Evolutionary conservation across 2,888 invertebrate genomes (phyloP).

Genomic region (Labia minor): DNA sequence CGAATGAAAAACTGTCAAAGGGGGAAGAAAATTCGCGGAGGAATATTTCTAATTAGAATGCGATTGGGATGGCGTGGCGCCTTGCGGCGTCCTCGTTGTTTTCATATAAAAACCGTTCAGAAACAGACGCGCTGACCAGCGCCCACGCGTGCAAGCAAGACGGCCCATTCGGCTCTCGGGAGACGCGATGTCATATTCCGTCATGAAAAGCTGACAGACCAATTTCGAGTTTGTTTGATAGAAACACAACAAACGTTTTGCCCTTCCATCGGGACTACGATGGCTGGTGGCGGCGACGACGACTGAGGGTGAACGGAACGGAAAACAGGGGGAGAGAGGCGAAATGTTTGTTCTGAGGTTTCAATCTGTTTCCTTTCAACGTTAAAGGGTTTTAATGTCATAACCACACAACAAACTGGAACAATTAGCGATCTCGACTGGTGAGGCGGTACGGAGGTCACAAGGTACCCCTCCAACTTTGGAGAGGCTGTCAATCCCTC

Average conservation of each 20-base stretch:
- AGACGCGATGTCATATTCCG: constrained; percentile 13
- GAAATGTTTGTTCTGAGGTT: constrained; percentile 13
- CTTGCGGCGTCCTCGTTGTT: constrained; percentile 3
- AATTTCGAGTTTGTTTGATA: constrained; percentile 13
- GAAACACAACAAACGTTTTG: constrained; percentile 13
- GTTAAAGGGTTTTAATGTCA: constrained; percentile 13
- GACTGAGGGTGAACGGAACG: not conserved
- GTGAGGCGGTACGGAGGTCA: not conserved
- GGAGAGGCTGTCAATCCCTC: not conserved
- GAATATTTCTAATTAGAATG: no score
- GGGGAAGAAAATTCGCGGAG: no score
- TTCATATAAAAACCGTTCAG: not conserved
- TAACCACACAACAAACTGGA: constrained; percentile 13
- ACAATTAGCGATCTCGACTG: not conserved
- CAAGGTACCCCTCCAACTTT: not conserved
- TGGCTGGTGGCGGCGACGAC: not conserved
- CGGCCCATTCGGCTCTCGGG: not conserved
- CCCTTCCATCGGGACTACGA: not conserved
- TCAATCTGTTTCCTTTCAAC: constrained; percentile 13
- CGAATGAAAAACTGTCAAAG: no score
- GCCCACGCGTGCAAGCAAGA: not conserved
- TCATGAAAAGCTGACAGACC: constrained; percentile 13
- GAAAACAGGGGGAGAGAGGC: not conserved
- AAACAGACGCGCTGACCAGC: not conserved
- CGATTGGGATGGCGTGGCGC: not conserved